phyloP scores from a whole-genome alignment of 2,797 vertebrate genomes.

The Sebastes elongatus region DNA sequence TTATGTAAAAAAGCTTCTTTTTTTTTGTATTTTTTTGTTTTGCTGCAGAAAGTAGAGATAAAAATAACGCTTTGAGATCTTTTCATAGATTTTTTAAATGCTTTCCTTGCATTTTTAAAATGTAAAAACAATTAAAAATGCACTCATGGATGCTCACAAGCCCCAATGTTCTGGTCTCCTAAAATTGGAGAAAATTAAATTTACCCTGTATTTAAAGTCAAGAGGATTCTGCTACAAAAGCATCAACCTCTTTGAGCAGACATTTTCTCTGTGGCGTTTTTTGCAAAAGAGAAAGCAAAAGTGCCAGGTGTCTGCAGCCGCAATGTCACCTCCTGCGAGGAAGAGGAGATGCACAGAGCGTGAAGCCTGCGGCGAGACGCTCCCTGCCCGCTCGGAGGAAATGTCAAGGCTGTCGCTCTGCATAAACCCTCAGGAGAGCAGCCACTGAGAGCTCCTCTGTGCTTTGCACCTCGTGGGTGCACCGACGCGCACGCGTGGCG shows the following conservation, averaged over 20 bases:
- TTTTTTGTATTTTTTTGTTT: background rate
- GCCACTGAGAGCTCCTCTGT: slow-evolving; percentile 21
- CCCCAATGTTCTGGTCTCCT: too few species aligned
- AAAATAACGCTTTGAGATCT: background rate
- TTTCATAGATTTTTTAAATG: background rate
- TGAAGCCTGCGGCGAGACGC: background rate
- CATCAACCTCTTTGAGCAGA: background rate
- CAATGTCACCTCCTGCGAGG: background rate
- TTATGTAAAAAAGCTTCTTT: background rate
- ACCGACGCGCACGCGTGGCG: background rate
- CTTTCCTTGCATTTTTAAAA: too few species aligned
- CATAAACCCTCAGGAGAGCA: slow-evolving; percentile 47
- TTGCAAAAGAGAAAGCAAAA: slow-evolving; percentile 36
- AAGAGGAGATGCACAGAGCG: slow-evolving; percentile 4
- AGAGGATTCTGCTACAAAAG: background rate
- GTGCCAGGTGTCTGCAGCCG: slow-evolving; percentile 10
- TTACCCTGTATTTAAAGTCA: too few species aligned
- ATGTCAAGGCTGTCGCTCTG: slow-evolving; percentile 57
- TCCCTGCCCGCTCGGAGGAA: slow-evolving; percentile 24
- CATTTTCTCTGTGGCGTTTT: background rate
- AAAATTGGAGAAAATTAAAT: too few species aligned
- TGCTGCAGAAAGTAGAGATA: background rate
- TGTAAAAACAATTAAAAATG: too few species aligned
- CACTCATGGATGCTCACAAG: too few species aligned
- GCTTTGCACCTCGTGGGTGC: slow-evolving; percentile 29